phyloP scores from a whole-genome alignment of 23 tunicate genomes.

The Pegea sp. region DNA sequence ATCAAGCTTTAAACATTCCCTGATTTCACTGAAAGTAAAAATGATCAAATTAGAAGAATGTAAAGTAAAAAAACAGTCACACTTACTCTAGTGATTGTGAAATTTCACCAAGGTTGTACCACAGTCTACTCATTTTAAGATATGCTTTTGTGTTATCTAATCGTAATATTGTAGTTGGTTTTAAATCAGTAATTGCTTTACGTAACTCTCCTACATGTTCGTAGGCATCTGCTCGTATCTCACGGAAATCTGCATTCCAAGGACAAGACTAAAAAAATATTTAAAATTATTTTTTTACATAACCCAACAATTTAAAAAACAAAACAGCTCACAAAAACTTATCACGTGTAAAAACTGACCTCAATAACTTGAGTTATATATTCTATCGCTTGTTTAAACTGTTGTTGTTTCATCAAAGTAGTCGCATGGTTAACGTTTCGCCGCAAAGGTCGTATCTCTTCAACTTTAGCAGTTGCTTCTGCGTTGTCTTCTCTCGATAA shows the following conservation, averaged over 20 bases:
- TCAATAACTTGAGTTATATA: constrained; percentile 47
- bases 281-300: background rate
- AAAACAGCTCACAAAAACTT: background rate
- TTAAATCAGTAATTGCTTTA: constrained; percentile 63
- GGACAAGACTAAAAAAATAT: constrained; percentile 40
- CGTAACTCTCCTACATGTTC: constrained; percentile 64
- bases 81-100: constrained; percentile 83
- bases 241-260: constrained; percentile 83
- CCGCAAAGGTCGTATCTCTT: constrained; percentile 51
- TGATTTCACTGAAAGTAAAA: constrained; percentile 42
- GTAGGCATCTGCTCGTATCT: constrained; percentile 53
- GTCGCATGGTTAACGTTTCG: constrained; percentile 36
- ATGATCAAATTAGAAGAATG: background rate
- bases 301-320: background rate
- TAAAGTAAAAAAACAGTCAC: background rate
- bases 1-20: constrained; percentile 89
- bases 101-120: constrained; percentile 71
- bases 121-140: constrained; percentile 47
- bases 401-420: constrained; percentile 16
- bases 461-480: constrained; percentile 48
- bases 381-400: constrained; percentile 23
- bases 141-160: constrained; percentile 78
- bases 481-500: constrained; percentile 41
- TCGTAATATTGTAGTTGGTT: constrained; percentile 65
- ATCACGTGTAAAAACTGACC: constrained; percentile 6